Percentiles rank a stretch among this genome's conserved stretches.
Conservation (phyloP, 2,113 vertebrate species). For the Leucopsar rothschildi region DNA sequence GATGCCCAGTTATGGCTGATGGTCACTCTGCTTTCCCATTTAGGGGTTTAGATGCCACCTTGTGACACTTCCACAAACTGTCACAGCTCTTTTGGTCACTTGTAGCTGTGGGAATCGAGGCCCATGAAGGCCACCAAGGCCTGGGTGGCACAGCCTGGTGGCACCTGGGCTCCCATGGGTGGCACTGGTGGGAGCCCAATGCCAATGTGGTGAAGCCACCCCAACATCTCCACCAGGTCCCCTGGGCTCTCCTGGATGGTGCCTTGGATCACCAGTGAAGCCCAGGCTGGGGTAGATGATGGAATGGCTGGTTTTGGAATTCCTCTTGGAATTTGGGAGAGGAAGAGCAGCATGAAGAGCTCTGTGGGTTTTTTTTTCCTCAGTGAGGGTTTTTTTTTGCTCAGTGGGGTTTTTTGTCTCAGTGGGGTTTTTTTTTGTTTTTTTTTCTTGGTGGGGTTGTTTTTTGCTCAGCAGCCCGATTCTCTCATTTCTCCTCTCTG, state of each 20-base stretch:
- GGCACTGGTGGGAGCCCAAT: rapidly evolving
- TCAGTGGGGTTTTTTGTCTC: too few relatives aligned
- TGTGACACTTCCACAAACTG: neutral
- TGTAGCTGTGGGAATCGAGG: rapidly evolving
- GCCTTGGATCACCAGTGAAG: rapidly evolving
- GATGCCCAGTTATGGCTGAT: rapidly evolving
- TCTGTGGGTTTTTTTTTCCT: neutral
- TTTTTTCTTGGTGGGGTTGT: neutral
- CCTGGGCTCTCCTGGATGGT: rapidly evolving
- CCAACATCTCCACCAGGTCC: rapidly evolving
- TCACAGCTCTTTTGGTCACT: neutral
- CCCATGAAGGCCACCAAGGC: neutral
- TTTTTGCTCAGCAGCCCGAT: neutral
- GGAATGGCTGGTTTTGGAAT: neutral
- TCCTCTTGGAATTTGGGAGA: neutral
- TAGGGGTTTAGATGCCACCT: neutral
- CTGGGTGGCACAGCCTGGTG: neutral
- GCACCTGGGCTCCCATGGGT: rapidly evolving
- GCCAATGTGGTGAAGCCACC: rapidly evolving
- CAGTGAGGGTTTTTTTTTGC: neutral
- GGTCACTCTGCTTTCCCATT: neutral
- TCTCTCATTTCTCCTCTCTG: neutral
- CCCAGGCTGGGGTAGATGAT: neutral
- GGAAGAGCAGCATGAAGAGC: neutral
- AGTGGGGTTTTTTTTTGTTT: too few relatives aligned